Evolutionary conservation across 2,888 invertebrate species (phyloP).

Genomic region (Strigamia maritima): DNA sequence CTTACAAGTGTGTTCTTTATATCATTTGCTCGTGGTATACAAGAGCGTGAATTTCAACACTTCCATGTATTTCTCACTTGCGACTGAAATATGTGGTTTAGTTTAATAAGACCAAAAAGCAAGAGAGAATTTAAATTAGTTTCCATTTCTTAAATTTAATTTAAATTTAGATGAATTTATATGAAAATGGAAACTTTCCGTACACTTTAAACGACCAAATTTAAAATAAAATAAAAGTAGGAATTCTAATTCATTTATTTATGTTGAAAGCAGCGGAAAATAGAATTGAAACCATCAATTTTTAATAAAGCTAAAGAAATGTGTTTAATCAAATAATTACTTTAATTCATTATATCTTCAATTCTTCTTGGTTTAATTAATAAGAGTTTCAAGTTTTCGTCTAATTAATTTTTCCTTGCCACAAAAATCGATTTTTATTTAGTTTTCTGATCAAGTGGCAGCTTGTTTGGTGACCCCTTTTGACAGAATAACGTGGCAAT

Average conservation of each 20-base stretch:
- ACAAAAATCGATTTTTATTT: not conserved
- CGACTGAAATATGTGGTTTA: not conserved
- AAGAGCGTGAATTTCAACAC: conserved; percentile 22
- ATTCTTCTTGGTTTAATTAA: no score
- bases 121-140: not conserved
- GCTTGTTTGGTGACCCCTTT: conserved; percentile 27
- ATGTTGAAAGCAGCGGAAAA: no score
- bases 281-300: not conserved
- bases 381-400: not conserved
- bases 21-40: not conserved
- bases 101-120: not conserved
- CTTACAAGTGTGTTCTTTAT: conserved; percentile 16
- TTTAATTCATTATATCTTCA: no score
- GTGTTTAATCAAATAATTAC: not conserved
- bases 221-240: no score
- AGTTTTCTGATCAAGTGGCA: conserved; percentile 20
- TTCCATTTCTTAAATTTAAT: not conserved
- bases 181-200: not conserved
- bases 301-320: not conserved
- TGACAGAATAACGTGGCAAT: conserved; percentile 3
- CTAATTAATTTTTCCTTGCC: not conserved
- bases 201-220: not conserved
- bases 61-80: not conserved
- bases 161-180: no score
- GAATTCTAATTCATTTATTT: no score